Percentiles rank a stretch among this genome's conserved stretches.
phyloP scores from a whole-genome alignment of 2,797 vertebrate genomes.

The Okamejei kenojei region DNA sequence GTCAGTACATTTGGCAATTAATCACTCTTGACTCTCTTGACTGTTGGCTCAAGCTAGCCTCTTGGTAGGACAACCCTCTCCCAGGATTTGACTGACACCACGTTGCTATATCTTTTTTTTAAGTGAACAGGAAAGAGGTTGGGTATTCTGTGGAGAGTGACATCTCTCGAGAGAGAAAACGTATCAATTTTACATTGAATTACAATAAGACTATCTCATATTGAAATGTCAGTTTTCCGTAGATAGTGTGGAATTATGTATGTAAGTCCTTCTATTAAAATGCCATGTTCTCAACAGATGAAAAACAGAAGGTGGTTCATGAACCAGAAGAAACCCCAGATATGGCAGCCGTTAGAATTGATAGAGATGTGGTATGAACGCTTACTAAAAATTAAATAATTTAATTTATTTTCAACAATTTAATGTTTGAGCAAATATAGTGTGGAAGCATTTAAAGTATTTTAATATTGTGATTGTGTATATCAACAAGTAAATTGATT shows the following conservation, averaged over 20 bases:
- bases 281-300: constrained; percentile 54
- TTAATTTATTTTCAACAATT: not conserved
- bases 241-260: not conserved
- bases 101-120: too few relatives aligned
- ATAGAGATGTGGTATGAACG: constrained; percentile 84
- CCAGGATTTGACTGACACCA: too few relatives aligned
- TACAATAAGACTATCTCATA: not conserved
- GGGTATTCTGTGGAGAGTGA: too few relatives aligned
- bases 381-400: not conserved
- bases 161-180: too few relatives aligned
- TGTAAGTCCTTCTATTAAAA: not conserved
- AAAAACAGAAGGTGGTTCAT: constrained; percentile 53
- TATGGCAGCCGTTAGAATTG: constrained; percentile 69
- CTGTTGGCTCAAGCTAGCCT: too few relatives aligned
- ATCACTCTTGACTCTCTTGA: too few relatives aligned
- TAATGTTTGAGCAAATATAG: not conserved
- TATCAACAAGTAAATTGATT: not conserved
- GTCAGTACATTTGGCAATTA: too few relatives aligned
- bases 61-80: too few relatives aligned
- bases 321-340: constrained; percentile 67
- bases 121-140: too few relatives aligned
- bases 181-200: not conserved
- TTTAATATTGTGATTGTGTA: not conserved
- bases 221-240: not conserved
- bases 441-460: not conserved